These are phyloP conservation scores for Scaptodrosophila lebanonensis DNA, from an alignment of 1,140 invertebrate species.

Conservation along the genomic window DNA sequence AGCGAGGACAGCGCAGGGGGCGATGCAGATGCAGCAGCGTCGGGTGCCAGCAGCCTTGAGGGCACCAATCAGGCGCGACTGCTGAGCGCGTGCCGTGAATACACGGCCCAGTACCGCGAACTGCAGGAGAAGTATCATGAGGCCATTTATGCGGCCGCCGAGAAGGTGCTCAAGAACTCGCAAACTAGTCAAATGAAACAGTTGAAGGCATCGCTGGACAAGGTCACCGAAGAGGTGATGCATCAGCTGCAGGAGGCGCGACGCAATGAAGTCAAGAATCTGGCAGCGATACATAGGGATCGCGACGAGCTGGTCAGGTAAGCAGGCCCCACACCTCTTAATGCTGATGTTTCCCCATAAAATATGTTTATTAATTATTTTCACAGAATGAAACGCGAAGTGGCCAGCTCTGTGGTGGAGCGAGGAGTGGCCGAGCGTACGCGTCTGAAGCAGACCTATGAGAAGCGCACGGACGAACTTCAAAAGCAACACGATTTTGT, in stretches of 20 bases:
- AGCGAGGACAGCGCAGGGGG: conserved; percentile 76
- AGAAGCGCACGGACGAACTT: conserved; percentile 85
- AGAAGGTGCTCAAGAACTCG: conserved; percentile 87
- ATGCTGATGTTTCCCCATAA: accelerated
- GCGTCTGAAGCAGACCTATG: conserved; percentile 85
- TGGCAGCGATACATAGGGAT: conserved; percentile 89
- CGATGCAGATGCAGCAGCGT: conserved; percentile 61
- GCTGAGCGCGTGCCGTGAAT: conserved; percentile 83
- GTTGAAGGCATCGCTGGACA: conserved; percentile 83
- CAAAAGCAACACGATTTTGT: conserved; percentile 88
- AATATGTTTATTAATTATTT: not conserved
- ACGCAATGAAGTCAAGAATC: conserved; percentile 90
- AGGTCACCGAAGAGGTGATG: conserved; percentile 90
- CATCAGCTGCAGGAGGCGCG: conserved; percentile 88
- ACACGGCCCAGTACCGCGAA: conserved; percentile 86
- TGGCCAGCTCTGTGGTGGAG: conserved; percentile 86
- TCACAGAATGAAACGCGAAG: conserved; percentile 84
- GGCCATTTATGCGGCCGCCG: conserved; percentile 84
- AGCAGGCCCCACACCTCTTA: conserved; percentile 24
- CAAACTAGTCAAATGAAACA: conserved; percentile 88
- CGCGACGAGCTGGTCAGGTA: conserved; percentile 91
- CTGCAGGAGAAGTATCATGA: conserved; percentile 91
- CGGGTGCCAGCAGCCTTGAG: conserved; percentile 78
- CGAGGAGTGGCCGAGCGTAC: conserved; percentile 89
- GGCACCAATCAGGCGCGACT: conserved; percentile 84